These are phyloP conservation scores for Stegodyphus mimosarum DNA, from an alignment of 1,140 invertebrate species.

Conservation along the genomic window DNA sequence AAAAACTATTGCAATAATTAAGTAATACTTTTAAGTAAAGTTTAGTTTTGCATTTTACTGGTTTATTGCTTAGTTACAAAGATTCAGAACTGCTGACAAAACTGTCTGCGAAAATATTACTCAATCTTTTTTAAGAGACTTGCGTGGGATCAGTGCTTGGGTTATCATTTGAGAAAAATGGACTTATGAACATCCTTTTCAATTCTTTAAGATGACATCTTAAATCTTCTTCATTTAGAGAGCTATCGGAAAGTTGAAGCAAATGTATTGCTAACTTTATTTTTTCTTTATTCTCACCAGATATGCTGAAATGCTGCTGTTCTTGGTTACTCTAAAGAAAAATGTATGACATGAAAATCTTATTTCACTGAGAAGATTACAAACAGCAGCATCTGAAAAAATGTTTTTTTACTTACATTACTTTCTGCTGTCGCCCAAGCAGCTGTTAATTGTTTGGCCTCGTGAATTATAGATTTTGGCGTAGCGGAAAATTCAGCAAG, in stretches of 20 bases:
- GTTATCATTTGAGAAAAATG: too few species aligned
- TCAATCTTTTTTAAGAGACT: too few species aligned
- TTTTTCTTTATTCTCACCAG: slow-evolving; percentile 11
- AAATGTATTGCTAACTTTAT: slow-evolving; percentile 43
- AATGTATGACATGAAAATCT: too few species aligned
- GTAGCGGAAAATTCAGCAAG: slow-evolving; percentile 57
- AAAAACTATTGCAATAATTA: too few species aligned
- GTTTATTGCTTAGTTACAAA: too few species aligned
- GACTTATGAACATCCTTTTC: neutral
- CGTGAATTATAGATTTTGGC: slow-evolving; percentile 22
- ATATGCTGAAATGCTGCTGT: too few species aligned
- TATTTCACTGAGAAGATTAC: neutral
- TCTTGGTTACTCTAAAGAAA: neutral
- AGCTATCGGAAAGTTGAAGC: neutral
- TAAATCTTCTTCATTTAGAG: slow-evolving; percentile 6
- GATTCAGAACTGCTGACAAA: too few species aligned
- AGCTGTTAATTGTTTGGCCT: slow-evolving; percentile 22
- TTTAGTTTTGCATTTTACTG: too few species aligned
- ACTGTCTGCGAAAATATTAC: too few species aligned
- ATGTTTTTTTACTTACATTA: neutral
- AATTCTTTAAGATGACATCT: neutral
- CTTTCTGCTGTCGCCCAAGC: neutral
- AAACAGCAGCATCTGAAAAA: neutral
- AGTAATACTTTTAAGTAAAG: too few species aligned
- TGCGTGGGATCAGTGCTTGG: too few species aligned